phyloP scores from a whole-genome alignment of 2,888 invertebrate species.

The Thyatira batis region DNA sequence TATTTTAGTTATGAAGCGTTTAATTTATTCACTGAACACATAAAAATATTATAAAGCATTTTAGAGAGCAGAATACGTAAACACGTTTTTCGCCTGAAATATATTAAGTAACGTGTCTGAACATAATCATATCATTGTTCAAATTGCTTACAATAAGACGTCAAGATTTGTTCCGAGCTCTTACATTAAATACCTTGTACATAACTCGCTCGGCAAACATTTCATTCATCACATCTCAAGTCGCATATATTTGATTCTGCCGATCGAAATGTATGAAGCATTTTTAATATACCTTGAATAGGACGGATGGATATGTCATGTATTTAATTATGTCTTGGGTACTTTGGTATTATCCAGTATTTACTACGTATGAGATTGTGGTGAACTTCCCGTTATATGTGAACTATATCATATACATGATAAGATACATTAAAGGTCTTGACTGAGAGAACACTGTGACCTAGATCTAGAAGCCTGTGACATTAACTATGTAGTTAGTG shows the following conservation, averaged over 20 bases:
- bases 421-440: neutral
- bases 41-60: neutral
- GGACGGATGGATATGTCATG: too few species aligned
- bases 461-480: neutral
- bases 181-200: neutral
- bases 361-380: neutral
- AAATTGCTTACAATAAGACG: neutral
- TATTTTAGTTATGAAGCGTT: neutral
- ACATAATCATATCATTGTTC: neutral
- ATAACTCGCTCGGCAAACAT: neutral
- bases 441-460: neutral
- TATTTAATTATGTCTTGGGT: too few species aligned
- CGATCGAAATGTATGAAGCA: neutral
- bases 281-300: neutral
- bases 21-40: neutral
- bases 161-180: slow-evolving; percentile 1
- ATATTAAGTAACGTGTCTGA: neutral
- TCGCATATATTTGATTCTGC: neutral
- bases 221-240: neutral
- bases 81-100: neutral
- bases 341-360: too few species aligned
- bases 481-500: too few species aligned
- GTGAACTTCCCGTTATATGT: neutral
- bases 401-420: neutral
- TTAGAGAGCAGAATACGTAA: neutral